These are phyloP conservation scores for Chelonoidis abingdonii DNA, from an alignment of 2,113 vertebrate genomes.

Conservation along the genomic window DNA sequence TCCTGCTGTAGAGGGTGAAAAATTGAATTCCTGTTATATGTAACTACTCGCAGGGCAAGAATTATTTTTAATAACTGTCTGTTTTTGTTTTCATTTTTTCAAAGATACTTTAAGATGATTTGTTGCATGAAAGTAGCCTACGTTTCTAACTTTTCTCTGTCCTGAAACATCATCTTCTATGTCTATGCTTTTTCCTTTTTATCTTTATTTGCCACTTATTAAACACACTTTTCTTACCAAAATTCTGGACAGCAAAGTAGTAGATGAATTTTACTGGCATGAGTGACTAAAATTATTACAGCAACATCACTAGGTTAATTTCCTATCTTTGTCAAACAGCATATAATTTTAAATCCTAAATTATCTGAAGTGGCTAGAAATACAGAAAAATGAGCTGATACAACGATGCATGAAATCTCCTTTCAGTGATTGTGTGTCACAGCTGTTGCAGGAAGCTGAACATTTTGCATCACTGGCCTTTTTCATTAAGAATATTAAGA, in stretches of 20 bases:
- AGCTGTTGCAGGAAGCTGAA: background rate
- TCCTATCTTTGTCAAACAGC: slow-evolving; percentile 37
- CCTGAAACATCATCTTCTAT: background rate
- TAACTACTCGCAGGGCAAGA: background rate
- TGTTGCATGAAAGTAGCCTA: background rate
- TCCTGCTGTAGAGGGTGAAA: background rate
- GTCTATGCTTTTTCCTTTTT: background rate
- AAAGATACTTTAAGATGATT: background rate
- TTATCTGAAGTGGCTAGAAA: slow-evolving; percentile 48
- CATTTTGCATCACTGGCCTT: slow-evolving; percentile 31
- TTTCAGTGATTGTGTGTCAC: slow-evolving; percentile 20
- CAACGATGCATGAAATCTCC: slow-evolving; percentile 25
- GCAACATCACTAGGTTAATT: slow-evolving; percentile 43
- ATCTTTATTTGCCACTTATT: background rate
- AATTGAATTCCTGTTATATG: background rate
- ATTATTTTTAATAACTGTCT: background rate
- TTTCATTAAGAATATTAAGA: background rate
- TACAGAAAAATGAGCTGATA: slow-evolving; percentile 28
- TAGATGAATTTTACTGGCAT: slow-evolving; percentile 3
- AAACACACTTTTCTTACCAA: background rate
- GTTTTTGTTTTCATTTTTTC: background rate
- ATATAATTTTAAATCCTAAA: slow-evolving; percentile 37
- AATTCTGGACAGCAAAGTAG: background rate
- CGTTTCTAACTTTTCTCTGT: background rate
- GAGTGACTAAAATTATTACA: slow-evolving; percentile 25